Conservation (phyloP, 30 jellyfish, hydroid and myxozoan genomes). For the Haliclystus octoradiatus region DNA sequence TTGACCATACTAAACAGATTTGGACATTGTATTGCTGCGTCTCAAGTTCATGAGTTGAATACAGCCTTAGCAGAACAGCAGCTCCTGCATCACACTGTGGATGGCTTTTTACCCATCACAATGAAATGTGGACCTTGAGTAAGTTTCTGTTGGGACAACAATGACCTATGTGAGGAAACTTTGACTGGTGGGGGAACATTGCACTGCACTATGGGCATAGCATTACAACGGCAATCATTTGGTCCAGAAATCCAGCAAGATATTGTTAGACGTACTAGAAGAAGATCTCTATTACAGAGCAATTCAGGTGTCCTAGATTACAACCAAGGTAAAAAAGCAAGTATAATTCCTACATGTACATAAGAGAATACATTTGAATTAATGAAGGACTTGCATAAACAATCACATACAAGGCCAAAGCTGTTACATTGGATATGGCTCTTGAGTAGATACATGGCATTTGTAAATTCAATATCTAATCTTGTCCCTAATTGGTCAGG, state of each 20-base stretch:
- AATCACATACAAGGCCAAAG: not conserved
- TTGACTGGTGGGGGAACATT: constrained; percentile 21
- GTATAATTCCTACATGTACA: no score
- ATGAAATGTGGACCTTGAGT: not conserved
- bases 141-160: constrained; percentile 2
- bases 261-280: constrained; percentile 1
- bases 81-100: not conserved
- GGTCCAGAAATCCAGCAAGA: not conserved
- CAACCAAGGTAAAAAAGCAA: constrained; percentile 14
- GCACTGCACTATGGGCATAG: constrained; percentile 17
- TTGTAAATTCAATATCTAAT: no score
- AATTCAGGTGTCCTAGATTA: constrained; percentile 5
- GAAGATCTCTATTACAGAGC: constrained; percentile 4
- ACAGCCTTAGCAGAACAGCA: constrained; percentile 14
- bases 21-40: constrained; percentile 19
- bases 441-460: no score
- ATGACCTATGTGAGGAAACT: constrained; percentile 2
- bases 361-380: no score
- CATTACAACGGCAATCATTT: constrained; percentile 5
- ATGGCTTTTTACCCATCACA: constrained; percentile 2
- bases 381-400: no score
- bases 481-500: not conserved
- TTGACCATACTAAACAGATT: constrained; percentile 9
- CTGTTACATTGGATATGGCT: no score
- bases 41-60: constrained; percentile 8